Percentiles rank a stretch among this genome's conserved stretches.
Conservation (phyloP, 2,113 vertebrate genomes). For the Todiramphus chloris region DNA sequence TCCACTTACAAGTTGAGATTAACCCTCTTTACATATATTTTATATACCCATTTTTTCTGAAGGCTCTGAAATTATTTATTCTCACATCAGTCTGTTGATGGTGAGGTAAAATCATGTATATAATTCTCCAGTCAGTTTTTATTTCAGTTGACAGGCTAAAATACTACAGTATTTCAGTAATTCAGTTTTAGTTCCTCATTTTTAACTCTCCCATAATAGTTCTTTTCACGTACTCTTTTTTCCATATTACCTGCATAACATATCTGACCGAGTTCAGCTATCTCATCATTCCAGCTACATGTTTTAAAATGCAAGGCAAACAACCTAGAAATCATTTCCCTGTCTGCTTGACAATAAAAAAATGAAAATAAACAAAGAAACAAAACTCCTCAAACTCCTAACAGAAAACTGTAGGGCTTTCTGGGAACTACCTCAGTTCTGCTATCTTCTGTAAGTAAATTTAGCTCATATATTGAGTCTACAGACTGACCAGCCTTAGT, state of each 20-base stretch:
- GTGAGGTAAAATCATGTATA: background rate
- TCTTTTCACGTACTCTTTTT: background rate
- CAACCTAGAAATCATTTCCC: background rate
- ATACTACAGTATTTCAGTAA: background rate
- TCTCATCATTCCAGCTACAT: background rate
- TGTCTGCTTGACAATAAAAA: background rate
- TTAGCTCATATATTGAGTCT: background rate
- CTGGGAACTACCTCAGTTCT: background rate
- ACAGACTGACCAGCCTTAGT: background rate
- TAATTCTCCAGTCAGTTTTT: background rate
- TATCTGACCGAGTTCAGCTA: background rate
- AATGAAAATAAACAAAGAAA: background rate
- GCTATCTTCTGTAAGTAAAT: background rate
- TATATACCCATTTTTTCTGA: background rate
- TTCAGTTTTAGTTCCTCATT: background rate
- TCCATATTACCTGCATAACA: background rate
- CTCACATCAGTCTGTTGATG: background rate
- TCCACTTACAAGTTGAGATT: background rate
- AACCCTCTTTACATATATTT: background rate
- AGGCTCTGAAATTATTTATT: background rate
- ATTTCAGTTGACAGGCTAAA: background rate
- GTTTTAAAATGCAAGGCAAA: background rate
- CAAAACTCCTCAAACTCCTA: background rate
- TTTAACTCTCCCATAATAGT: background rate
- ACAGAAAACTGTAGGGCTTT: background rate